phyloP scores from a whole-genome alignment of 2,797 vertebrate genomes.

The Epinephelus coioides region DNA sequence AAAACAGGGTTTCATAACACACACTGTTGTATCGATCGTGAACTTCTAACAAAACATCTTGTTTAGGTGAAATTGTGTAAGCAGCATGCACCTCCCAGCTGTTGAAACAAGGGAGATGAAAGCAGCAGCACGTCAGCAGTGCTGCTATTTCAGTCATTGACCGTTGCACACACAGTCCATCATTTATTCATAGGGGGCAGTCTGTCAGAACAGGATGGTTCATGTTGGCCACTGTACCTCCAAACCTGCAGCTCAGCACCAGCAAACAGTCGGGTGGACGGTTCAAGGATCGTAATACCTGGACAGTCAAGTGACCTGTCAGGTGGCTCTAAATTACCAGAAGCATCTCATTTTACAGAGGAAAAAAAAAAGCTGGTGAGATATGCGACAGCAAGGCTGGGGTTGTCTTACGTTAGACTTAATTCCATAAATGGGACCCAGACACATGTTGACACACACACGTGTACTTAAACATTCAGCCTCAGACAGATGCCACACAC shows the following conservation, averaged over 20 bases:
- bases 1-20: background rate
- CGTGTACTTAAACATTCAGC: background rate
- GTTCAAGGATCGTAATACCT: constrained; percentile 42
- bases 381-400: constrained; percentile 15
- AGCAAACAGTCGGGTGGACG: constrained; percentile 7
- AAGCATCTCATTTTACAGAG: constrained; percentile 32
- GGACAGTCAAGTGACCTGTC: constrained; percentile 28
- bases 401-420: constrained; percentile 6
- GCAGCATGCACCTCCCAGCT: constrained; percentile 2
- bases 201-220: constrained; percentile 66
- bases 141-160: constrained; percentile 58
- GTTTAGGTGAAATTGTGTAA: constrained; percentile 21
- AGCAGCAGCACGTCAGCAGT: constrained; percentile 28
- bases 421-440: constrained; percentile 36
- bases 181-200: constrained; percentile 80
- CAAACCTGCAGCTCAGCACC: constrained; percentile 62
- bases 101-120: constrained; percentile 48
- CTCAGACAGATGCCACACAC: constrained; percentile 13
- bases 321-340: constrained; percentile 27
- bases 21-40: background rate
- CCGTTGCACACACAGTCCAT: constrained; percentile 66
- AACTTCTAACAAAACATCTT: background rate
- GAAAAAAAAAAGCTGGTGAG: constrained; percentile 7
- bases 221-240: constrained; percentile 59
- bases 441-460: constrained; percentile 32